Evolutionary conservation across 2,113 vertebrate genomes (phyloP).

Genomic region (Bostrychus sinensis): DNA sequence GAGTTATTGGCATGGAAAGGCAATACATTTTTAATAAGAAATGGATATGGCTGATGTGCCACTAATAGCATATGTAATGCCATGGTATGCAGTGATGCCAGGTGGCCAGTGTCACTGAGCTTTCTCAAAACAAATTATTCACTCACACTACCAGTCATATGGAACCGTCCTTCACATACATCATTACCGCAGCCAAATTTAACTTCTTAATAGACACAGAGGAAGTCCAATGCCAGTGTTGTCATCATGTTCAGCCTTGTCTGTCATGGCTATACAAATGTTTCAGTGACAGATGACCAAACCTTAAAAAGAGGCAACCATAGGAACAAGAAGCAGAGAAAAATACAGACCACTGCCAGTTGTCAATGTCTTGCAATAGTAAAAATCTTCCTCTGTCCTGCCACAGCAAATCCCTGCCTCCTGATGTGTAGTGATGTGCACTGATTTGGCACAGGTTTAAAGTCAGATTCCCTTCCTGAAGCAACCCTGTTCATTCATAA

Average conservation of each 20-base stretch:
- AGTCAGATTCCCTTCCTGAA: too few species aligned
- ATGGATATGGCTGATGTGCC: conserved; percentile 31
- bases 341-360: too few species aligned
- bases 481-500: too few species aligned
- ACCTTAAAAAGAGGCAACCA: too few species aligned
- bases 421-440: too few species aligned
- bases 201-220: not conserved
- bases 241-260: not conserved
- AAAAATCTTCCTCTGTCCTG: too few species aligned
- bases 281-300: not conserved
- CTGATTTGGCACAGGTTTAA: too few species aligned
- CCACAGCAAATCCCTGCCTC: too few species aligned
- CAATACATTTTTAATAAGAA: conserved; percentile 31
- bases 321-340: too few species aligned
- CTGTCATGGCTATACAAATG: not conserved
- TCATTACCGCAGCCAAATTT: not conserved
- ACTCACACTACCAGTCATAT: conserved; percentile 2
- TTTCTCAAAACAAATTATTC: conserved; percentile 4
- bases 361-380: too few species aligned
- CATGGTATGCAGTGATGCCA: conserved; percentile 2
- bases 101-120: conserved; percentile 6
- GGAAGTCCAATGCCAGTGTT: not conserved
- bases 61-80: conserved; percentile 27
- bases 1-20: conserved; percentile 3
- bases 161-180: conserved; percentile 5